Base-by-base conservation (phyloP, 1,140 invertebrate species). In the Agrypnia vestita region DNA sequence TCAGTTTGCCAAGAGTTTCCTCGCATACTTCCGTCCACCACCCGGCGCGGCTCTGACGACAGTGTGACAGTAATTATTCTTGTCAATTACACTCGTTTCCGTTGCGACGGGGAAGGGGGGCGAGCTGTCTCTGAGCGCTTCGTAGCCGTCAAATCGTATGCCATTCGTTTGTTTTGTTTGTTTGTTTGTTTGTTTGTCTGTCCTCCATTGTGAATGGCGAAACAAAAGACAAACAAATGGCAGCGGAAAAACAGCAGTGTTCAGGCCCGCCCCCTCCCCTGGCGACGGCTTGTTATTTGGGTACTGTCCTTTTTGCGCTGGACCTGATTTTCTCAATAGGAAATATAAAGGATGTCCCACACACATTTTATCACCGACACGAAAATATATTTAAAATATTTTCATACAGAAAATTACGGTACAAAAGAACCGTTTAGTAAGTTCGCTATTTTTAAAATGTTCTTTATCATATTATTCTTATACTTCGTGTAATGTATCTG, bases 171-270 rank as follows among this genome's bases (percentile, higher is more conserved):
- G 61, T 35, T 64, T 64, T 64, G 61, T 64, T 64, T 64, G 35
- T 51, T 64, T 64, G 35, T 51, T 51, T 51, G 61, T 64, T 64
- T 64, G 61, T 64, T 64, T 64, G 61, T 64, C 25, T 64, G 19
- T 64, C 61, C 61, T 64, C 61, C 61, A 64, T 64, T 64, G 61
- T 64, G 61, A 25, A 64, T 35, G 61, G 61, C 25, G 61, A 64
- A 64, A 64, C 61, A 64, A 64, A 64, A 64, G 61, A 43, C 61
- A 64, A 64, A 64, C 61, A 64, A 64, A 64, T 64, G 61, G 61
- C 61, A 64, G 61, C 13, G 25, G 61, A 64, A 19, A 64, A 64
- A 64, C 61, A 64, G 25, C 19, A 25, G 61, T 64, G 35, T 64
- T 43, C 61, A 64, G 61, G 61, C 7, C 61, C 10, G 61, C 61